Percentiles rank a stretch among this genome's conserved stretches.
Conservation (phyloP, 2,113 vertebrate genomes). For the Willisornis vidua region DNA sequence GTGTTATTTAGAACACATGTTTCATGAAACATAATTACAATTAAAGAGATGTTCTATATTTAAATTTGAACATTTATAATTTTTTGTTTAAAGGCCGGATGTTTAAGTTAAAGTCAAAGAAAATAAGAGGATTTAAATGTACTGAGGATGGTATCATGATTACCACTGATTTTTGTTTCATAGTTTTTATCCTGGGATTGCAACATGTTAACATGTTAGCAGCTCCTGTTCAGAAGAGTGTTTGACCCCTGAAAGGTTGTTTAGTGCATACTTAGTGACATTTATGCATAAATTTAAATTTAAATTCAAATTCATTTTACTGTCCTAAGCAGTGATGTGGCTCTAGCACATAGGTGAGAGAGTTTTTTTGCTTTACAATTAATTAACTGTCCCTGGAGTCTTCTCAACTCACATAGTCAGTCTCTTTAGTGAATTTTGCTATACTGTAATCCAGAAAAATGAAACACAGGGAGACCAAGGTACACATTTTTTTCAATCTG, state of each 20-base stretch:
- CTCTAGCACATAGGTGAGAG: background rate
- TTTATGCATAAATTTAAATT: background rate
- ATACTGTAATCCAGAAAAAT: background rate
- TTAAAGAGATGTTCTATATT: background rate
- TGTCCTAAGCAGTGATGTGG: background rate
- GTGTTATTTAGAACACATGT: background rate
- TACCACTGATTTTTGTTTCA: background rate
- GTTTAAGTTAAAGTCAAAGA: background rate
- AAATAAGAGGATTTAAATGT: background rate
- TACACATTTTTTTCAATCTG: background rate
- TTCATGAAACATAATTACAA: background rate
- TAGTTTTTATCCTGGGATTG: background rate
- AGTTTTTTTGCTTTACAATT: background rate
- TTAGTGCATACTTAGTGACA: background rate
- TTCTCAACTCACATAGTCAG: background rate
- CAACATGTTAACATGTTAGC: background rate
- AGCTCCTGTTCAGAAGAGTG: background rate
- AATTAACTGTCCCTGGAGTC: background rate
- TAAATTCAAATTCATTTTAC: background rate
- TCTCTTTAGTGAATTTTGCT: background rate
- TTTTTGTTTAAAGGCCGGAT: background rate
- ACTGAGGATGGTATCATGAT: background rate
- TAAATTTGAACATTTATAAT: background rate
- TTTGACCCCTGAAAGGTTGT: background rate
- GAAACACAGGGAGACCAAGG: background rate